Percentiles rank a stretch among this genome's conserved stretches.
Conservation (phyloP, 1,140 invertebrate species). For the Pararge aegeria region DNA sequence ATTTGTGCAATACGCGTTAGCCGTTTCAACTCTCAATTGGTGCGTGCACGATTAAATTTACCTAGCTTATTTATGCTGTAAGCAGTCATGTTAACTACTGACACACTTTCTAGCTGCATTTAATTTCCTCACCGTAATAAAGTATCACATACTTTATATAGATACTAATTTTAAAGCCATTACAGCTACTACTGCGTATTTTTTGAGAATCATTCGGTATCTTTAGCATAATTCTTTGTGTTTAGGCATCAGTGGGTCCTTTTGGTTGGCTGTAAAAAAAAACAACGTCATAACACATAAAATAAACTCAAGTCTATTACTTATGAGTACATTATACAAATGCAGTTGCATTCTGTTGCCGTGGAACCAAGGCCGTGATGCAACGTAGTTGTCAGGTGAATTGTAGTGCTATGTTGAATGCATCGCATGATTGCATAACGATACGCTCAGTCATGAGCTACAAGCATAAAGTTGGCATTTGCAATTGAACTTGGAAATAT, state of each 20-base stretch:
- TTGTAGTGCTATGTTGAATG: constrained; percentile 51
- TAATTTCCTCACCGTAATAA: neutral
- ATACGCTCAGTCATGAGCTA: constrained; percentile 16
- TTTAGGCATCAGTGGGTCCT: no score
- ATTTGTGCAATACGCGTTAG: constrained; percentile 52
- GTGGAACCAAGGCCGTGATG: constrained; percentile 67
- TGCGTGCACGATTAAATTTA: constrained; percentile 11
- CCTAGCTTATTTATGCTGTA: constrained; percentile 7
- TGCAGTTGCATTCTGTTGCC: constrained; percentile 60
- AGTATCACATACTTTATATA: neutral
- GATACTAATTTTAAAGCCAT: neutral
- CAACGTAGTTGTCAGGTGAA: constrained; percentile 52
- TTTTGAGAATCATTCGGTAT: no score
- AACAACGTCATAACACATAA: no score
- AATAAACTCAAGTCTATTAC: neutral
- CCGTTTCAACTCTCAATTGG: constrained; percentile 11
- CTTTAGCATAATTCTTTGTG: no score
- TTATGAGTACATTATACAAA: neutral
- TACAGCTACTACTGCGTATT: no score
- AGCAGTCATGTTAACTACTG: constrained; percentile 2
- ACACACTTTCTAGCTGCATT: constrained; percentile 3
- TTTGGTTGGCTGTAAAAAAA: no score
- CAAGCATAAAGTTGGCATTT: constrained; percentile 10
- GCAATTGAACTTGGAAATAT: constrained; percentile 19
- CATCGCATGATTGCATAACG: constrained; percentile 55